These are phyloP conservation scores for Sclerodermus sp. DNA, from an alignment of 2,888 invertebrate genomes.

Conservation along the genomic window DNA sequence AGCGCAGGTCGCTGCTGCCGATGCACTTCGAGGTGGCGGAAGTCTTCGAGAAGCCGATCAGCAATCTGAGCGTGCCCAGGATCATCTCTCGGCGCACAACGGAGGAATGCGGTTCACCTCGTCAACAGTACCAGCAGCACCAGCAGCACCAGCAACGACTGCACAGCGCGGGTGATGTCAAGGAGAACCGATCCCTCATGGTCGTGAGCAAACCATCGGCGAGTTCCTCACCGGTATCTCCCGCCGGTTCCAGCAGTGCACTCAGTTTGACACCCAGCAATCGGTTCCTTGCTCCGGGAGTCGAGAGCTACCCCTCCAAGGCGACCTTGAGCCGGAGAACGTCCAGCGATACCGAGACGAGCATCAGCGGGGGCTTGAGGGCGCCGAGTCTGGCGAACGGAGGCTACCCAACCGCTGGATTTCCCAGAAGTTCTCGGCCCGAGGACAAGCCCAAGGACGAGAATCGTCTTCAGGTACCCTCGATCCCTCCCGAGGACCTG, in stretches of 20 bases:
- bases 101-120: constrained; percentile 49
- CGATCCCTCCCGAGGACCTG: constrained; percentile 28
- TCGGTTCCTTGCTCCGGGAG: constrained; percentile 33
- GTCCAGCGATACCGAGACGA: constrained; percentile 24
- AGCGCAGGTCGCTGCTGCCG: constrained; percentile 33
- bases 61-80: constrained; percentile 49
- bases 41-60: constrained; percentile 45
- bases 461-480: constrained; percentile 15
- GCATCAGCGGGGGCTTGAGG: constrained; percentile 16
- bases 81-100: constrained; percentile 36
- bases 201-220: constrained; percentile 30
- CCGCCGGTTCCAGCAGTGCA: constrained; percentile 13
- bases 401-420: constrained; percentile 8
- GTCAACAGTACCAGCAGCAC: too few relatives aligned
- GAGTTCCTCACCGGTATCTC: constrained; percentile 15
- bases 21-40: constrained; percentile 50
- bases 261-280: constrained; percentile 17
- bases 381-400: constrained; percentile 24
- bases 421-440: constrained; percentile 9
- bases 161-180: constrained; percentile 24
- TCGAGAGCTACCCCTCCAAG: constrained; percentile 30
- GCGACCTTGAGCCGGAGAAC: constrained; percentile 22
- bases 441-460: constrained; percentile 21
- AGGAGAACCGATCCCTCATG: constrained; percentile 36
- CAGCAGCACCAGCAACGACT: constrained; percentile 61